These are phyloP conservation scores for Euspilapteryx auroguttella DNA, from an alignment of 2,888 invertebrate genomes.

Conservation along the genomic window DNA sequence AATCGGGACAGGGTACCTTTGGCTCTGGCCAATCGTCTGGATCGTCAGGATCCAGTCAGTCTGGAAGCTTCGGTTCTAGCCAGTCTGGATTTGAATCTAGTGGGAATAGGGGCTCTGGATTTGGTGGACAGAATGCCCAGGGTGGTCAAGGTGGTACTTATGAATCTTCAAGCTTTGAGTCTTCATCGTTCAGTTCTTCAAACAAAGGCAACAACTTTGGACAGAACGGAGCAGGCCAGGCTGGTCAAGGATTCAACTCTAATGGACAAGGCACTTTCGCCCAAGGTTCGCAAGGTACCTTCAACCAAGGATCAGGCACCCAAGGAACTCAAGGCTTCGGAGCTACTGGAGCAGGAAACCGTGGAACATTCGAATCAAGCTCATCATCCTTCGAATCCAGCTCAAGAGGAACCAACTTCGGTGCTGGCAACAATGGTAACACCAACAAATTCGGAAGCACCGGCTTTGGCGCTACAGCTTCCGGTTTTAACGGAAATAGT, in stretches of 20 bases:
- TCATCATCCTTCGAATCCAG: constrained; percentile 10
- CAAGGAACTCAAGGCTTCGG: constrained; percentile 3
- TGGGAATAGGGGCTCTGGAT: constrained; percentile 8
- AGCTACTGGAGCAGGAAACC: constrained; percentile 6
- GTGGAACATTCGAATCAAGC: constrained; percentile 8
- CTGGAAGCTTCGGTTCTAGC: background rate
- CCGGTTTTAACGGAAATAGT: constrained; percentile 11
- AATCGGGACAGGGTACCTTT: background rate
- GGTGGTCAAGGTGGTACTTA: constrained; percentile 6
- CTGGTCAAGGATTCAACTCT: background rate
- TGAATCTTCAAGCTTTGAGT: background rate
- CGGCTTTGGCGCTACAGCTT: constrained; percentile 4
- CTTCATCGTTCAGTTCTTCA: background rate
- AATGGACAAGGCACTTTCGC: background rate
- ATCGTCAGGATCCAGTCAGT: background rate
- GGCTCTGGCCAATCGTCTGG: constrained; percentile 2
- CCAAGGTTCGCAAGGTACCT: background rate
- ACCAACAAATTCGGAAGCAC: constrained; percentile 10
- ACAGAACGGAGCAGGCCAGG: background rate
- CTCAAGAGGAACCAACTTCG: constrained; percentile 6
- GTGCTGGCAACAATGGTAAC: constrained; percentile 1
- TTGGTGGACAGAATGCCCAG: constrained; percentile 8
- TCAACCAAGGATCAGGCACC: constrained; percentile 6
- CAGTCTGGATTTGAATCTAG: constrained; percentile 1
- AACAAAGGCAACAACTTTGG: background rate